Conservation (phyloP, 1,140 invertebrate species). For the Vollenhovia emeryi region DNA sequence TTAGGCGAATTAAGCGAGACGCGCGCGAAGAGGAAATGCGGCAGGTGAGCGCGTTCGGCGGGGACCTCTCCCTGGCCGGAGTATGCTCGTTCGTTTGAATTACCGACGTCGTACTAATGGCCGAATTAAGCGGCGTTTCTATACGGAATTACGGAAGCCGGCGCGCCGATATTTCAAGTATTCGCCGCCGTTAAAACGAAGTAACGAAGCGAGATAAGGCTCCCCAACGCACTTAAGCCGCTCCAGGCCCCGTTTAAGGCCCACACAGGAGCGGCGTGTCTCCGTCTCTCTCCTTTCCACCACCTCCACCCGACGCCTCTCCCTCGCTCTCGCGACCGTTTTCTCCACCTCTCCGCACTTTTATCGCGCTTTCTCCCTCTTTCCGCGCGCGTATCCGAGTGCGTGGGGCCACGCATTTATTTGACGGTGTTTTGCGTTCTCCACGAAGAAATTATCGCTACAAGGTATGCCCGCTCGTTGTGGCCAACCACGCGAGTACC, state of each 20-base stretch:
- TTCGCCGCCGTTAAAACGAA: slow-evolving; percentile 81
- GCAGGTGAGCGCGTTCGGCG: slow-evolving; percentile 39
- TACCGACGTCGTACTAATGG: slow-evolving; percentile 75
- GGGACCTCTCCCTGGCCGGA: slow-evolving; percentile 48
- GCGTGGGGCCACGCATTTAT: slow-evolving; percentile 70
- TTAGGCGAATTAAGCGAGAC: slow-evolving; percentile 19
- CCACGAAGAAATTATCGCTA: slow-evolving; percentile 76
- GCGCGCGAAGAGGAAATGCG: slow-evolving; percentile 58
- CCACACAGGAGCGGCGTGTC: slow-evolving; percentile 68
- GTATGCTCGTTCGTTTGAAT: slow-evolving; percentile 70
- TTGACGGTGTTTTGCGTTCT: slow-evolving; percentile 73
- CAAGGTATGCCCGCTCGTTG: slow-evolving; percentile 72
- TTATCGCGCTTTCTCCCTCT: slow-evolving; percentile 18
- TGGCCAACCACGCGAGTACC: slow-evolving; percentile 70
- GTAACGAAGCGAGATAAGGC: slow-evolving; percentile 82
- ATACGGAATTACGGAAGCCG: slow-evolving; percentile 80
- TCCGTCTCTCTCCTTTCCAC: neutral
- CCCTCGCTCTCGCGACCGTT: neutral
- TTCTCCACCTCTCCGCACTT: neutral
- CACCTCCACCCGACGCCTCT: neutral
- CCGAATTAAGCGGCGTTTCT: slow-evolving; percentile 77
- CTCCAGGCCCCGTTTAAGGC: slow-evolving; percentile 67
- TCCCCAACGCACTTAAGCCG: slow-evolving; percentile 70
- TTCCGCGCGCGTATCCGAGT: slow-evolving; percentile 19
- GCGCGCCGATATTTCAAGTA: slow-evolving; percentile 81